These are phyloP conservation scores for Rhopalosiphum padi DNA, from an alignment of 1,140 invertebrate species.

Conservation along the genomic window DNA sequence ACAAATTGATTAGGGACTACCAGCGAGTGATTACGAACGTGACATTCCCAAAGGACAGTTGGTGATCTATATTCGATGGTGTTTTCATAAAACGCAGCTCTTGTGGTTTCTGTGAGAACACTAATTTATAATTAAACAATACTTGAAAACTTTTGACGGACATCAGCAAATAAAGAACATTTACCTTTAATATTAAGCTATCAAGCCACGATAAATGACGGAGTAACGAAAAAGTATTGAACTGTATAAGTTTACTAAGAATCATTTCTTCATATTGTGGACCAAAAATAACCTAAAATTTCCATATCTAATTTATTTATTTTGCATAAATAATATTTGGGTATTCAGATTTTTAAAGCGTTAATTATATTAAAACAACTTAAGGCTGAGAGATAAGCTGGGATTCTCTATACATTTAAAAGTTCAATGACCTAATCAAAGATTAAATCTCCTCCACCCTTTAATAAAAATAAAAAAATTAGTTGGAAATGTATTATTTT, in stretches of 20 bases:
- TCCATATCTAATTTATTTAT: background rate
- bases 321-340: background rate
- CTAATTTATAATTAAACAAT: constrained; percentile 37
- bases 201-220: background rate
- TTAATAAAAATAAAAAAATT: background rate
- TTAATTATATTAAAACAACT: background rate
- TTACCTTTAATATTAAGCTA: constrained; percentile 27
- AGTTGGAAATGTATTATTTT: background rate
- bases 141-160: constrained; percentile 25
- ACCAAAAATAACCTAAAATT: background rate
- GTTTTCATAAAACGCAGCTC: background rate
- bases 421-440: background rate
- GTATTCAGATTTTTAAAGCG: background rate
- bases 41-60: constrained; percentile 11
- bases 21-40: constrained; percentile 27
- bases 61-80: constrained; percentile 34
- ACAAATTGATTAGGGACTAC: constrained; percentile 39
- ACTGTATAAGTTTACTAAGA: background rate
- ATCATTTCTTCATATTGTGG: background rate
- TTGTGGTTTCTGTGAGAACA: background rate
- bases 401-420: background rate
- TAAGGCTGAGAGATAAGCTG: background rate
- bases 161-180: background rate
- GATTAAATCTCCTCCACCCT: background rate
- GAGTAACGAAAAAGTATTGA: background rate